Evolutionary conservation across 2,797 vertebrate species (phyloP).

Genomic region (Sebastes matsubarae): DNA sequence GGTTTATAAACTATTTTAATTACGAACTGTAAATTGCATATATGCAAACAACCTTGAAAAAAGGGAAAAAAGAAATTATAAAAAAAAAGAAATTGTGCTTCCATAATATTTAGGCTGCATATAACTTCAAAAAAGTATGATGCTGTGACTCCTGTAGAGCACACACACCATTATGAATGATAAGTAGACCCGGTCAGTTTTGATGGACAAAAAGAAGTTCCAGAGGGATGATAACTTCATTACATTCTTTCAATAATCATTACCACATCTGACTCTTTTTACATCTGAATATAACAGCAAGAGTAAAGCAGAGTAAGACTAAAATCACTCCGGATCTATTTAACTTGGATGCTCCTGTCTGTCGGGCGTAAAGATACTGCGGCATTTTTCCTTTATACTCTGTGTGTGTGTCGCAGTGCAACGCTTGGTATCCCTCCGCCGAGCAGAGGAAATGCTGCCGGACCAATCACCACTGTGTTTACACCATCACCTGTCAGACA

Average conservation of each 20-base stretch:
- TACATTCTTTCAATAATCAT: background rate
- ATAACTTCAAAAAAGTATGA: background rate
- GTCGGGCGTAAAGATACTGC: slow-evolving; percentile 77
- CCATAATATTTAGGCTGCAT: background rate
- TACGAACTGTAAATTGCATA: no score
- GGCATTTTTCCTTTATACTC: slow-evolving; percentile 74
- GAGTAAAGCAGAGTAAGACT: rapidly evolving
- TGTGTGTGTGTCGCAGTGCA: slow-evolving; percentile 54
- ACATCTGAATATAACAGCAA: rapidly evolving
- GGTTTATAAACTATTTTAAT: no score
- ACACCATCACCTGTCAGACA: slow-evolving; percentile 81
- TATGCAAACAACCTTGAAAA: no score
- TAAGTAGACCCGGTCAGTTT: slow-evolving; percentile 77
- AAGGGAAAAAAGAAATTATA: no score
- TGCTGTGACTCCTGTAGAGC: slow-evolving; percentile 4
- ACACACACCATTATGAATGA: slow-evolving; percentile 70
- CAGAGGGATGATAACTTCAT: background rate
- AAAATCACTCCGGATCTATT: slow-evolving; percentile 47
- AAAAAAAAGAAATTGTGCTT: no score
- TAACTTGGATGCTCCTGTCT: slow-evolving; percentile 57
- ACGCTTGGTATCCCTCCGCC: slow-evolving; percentile 68
- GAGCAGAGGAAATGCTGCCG: slow-evolving; percentile 67
- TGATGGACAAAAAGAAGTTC: slow-evolving; percentile 21
- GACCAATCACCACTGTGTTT: slow-evolving; percentile 82
- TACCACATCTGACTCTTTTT: rapidly evolving